These are phyloP conservation scores for Cebidichthys violaceus DNA, from an alignment of 2,113 vertebrate species.

Conservation along the genomic window DNA sequence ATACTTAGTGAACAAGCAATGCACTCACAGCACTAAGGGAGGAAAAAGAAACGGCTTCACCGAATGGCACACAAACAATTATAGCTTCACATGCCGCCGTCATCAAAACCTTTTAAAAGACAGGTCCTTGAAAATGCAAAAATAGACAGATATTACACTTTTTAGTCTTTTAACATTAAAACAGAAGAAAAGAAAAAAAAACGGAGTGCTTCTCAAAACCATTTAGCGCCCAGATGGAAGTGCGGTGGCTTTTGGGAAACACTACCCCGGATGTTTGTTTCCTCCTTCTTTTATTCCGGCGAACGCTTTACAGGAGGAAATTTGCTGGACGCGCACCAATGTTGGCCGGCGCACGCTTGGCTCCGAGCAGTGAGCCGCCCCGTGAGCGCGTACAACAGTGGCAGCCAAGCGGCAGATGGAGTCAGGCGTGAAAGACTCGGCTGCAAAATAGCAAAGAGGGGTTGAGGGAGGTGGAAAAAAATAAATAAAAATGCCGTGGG, in stretches of 20 bases:
- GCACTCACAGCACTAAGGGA: conserved; percentile 35
- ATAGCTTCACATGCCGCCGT: neutral
- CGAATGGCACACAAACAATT: conserved; percentile 41
- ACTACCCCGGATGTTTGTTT: neutral
- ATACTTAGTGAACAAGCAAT: conserved; percentile 34
- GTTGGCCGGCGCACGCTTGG: conserved; percentile 25
- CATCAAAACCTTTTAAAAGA: conserved; percentile 43
- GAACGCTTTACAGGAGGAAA: conserved; percentile 7
- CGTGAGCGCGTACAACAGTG: conserved; percentile 19
- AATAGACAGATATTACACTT: conserved; percentile 19
- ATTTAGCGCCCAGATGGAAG: conserved; percentile 51
- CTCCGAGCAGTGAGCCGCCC: conserved; percentile 21
- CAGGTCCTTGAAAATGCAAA: conserved; percentile 32
- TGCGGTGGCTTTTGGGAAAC: conserved; percentile 19
- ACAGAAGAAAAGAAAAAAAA: conserved; percentile 1
- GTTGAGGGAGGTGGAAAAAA: neutral
- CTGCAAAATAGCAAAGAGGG: conserved; percentile 43
- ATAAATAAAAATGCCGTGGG: neutral
- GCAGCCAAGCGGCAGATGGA: conserved; percentile 61
- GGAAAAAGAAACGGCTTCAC: conserved; percentile 45
- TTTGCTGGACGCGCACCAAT: conserved; percentile 30
- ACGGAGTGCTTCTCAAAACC: conserved; percentile 40
- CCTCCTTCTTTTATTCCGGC: neutral
- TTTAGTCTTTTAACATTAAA: conserved; percentile 35
- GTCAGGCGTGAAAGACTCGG: conserved; percentile 54